These are phyloP conservation scores for Mirza zaza DNA, from an alignment of 2,113 vertebrate species.

Conservation along the genomic window DNA sequence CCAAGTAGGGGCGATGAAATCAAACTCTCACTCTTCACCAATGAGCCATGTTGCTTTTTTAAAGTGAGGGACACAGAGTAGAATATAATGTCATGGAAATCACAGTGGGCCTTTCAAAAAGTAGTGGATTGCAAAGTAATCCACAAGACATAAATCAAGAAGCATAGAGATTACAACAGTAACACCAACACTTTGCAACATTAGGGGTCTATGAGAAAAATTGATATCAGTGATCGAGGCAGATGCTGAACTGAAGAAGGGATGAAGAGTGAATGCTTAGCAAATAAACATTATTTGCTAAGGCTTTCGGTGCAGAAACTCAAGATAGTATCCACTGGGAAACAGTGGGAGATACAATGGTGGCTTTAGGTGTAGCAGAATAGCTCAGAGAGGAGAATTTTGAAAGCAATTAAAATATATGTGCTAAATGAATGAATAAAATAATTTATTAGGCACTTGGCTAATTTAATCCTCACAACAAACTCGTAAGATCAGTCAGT, in stretches of 20 bases:
- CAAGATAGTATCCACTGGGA: neutral
- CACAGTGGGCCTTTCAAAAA: neutral
- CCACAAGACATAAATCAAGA: neutral
- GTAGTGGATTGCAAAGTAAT: neutral
- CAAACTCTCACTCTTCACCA: too few species aligned
- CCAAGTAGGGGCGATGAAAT: too few species aligned
- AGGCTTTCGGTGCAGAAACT: neutral
- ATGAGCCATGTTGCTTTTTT: neutral
- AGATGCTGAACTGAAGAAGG: neutral
- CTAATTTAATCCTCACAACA: neutral
- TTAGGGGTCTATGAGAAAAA: neutral
- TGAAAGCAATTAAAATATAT: neutral
- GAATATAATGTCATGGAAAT: neutral
- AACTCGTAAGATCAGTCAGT: neutral
- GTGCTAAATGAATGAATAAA: neutral
- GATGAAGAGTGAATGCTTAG: neutral
- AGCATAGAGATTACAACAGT: neutral
- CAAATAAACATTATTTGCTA: neutral
- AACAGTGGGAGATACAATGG: neutral
- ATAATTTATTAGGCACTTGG: neutral
- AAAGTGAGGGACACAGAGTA: neutral
- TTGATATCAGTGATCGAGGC: neutral
- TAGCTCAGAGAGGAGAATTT: neutral
- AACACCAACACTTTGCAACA: neutral
- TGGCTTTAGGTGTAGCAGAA: neutral